Conservation (phyloP, 2,797 vertebrate genomes). For the Zenarchopterus dispar region DNA sequence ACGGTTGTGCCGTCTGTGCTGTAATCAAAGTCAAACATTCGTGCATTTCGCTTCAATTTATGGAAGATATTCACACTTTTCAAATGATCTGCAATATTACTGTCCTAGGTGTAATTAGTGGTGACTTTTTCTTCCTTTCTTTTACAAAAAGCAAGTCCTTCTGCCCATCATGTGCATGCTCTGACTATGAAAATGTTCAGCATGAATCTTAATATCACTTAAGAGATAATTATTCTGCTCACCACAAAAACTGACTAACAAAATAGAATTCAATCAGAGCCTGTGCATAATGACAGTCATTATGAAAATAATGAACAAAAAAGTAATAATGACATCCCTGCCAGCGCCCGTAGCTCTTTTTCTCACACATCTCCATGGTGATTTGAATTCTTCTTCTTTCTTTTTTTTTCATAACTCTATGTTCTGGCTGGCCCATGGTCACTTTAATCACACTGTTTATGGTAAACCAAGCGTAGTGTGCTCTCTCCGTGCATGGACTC, state of each 20-base stretch:
- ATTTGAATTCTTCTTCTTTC: constrained; percentile 75
- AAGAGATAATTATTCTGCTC: constrained; percentile 96
- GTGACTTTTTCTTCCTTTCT: constrained; percentile 18
- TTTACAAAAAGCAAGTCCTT: constrained; percentile 36
- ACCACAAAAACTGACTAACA: constrained; percentile 94
- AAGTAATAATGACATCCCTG: constrained; percentile 95
- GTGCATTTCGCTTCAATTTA: not conserved
- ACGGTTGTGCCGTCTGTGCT: not conserved
- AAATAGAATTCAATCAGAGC: constrained; percentile 98
- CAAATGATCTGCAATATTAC: not conserved
- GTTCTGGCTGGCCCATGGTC: constrained; percentile 56
- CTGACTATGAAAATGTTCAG: constrained; percentile 92
- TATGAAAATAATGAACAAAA: constrained; percentile 89
- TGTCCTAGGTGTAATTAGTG: constrained; percentile 9
- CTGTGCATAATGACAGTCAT: constrained; percentile 96
- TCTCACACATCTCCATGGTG: constrained; percentile 91
- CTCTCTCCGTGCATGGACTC: constrained; percentile 58
- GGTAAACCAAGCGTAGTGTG: constrained; percentile 74
- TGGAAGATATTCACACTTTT: constrained; percentile 5
- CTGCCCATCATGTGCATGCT: constrained; percentile 76
- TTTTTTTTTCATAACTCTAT: constrained; percentile 33
- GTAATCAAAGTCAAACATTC: constrained; percentile 5
- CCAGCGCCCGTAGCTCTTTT: constrained; percentile 85
- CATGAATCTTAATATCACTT: constrained; percentile 84
- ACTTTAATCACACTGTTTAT: constrained; percentile 78